These are phyloP conservation scores for Lutjanus campechanus DNA, from an alignment of 2,797 vertebrate species.

Conservation along the genomic window DNA sequence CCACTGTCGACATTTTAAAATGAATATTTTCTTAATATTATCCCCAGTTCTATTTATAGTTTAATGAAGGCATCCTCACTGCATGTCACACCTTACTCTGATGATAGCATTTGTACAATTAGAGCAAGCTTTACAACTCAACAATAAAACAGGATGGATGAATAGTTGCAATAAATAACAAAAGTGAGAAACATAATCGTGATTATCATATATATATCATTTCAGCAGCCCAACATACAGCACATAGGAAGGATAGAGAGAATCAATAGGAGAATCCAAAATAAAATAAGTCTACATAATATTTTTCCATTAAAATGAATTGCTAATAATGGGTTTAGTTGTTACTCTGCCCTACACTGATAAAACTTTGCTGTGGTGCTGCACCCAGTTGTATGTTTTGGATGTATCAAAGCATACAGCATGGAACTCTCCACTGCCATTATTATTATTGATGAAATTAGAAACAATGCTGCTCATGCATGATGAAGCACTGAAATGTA, in stretches of 20 bases:
- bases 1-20: neutral
- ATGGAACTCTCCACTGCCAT: slow-evolving; percentile 26
- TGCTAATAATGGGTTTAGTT: neutral
- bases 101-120: neutral
- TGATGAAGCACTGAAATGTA: slow-evolving; percentile 37
- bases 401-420: slow-evolving; percentile 60
- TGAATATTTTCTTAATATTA: neutral
- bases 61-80: neutral
- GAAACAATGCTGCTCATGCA: slow-evolving; percentile 75
- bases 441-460: slow-evolving; percentile 36
- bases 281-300: neutral
- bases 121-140: neutral
- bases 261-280: slow-evolving; percentile 11
- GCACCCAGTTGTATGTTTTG: slow-evolving; percentile 69
- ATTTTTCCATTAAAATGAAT: neutral
- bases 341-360: neutral
- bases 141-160: neutral
- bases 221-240: slow-evolving; percentile 41
- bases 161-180: neutral
- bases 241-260: neutral
- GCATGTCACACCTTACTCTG: neutral
- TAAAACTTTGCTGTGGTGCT: slow-evolving; percentile 66
- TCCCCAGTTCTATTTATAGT: neutral
- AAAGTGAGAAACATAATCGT: slow-evolving; percentile 50
- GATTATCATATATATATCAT: slow-evolving; percentile 49